Evolutionary conservation across 2,888 invertebrate genomes (phyloP).

Genomic region (Sycophila texana): DNA sequence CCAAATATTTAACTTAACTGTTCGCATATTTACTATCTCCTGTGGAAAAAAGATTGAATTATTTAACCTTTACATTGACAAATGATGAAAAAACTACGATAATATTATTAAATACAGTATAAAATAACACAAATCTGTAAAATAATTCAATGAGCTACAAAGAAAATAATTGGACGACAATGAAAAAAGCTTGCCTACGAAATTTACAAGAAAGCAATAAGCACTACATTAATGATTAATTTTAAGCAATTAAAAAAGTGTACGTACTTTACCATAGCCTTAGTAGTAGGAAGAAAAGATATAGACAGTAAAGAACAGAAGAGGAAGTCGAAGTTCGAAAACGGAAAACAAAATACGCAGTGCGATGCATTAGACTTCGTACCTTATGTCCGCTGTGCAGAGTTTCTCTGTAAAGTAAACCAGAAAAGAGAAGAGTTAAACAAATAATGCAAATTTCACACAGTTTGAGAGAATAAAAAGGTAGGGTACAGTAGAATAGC

Average conservation of each 20-base stretch:
- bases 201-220: too few relatives aligned
- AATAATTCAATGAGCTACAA: too few relatives aligned
- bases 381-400: conserved; percentile 75
- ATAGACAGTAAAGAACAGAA: conserved; percentile 49
- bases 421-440: conserved; percentile 74
- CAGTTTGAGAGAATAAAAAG: conserved; percentile 17
- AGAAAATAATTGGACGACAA: too few relatives aligned
- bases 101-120: too few relatives aligned
- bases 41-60: too few relatives aligned
- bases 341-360: conserved; percentile 40
- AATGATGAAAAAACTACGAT: too few relatives aligned
- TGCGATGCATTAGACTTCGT: conserved; percentile 64
- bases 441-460: conserved; percentile 41
- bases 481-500: background rate
- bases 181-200: too few relatives aligned
- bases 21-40: too few relatives aligned
- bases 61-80: too few relatives aligned
- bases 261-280: conserved; percentile 46
- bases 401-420: conserved; percentile 74
- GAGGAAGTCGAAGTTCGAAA: conserved; percentile 43
- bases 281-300: conserved; percentile 47
- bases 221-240: too few relatives aligned
- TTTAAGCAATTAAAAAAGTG: conserved; percentile 25
- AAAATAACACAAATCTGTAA: too few relatives aligned
- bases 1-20: too few relatives aligned